Base-by-base conservation (phyloP, 2,888 invertebrate genomes). In the Plusia festucae region DNA sequence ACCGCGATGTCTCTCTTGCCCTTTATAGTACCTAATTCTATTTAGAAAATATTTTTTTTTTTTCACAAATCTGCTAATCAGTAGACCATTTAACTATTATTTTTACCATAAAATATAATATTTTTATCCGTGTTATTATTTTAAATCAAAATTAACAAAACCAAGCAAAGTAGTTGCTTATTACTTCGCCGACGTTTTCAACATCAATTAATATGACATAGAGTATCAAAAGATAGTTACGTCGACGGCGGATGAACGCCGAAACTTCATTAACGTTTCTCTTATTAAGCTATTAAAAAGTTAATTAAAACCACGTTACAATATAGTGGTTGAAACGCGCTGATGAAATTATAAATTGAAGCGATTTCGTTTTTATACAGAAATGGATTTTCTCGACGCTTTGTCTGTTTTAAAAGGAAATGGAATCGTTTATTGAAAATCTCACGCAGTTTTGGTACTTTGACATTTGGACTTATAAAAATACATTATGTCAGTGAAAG, bases 271-370 rank as follows among this genome's bases (percentile, higher is more conserved):
- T 78, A 76, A 61, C 32, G 62, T 49, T 68, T 78, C 81, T 78
- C 73, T 78, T 68, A 81, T 57, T 44, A 60, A 30, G 59, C 65
- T 49, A 68, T 81, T 81, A 69, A 78, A 75, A 68, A 73, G 68
- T 79, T 78, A 75, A 81, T 79, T 78, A 81, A 81, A 69, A 60
- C 60, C 65, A 11, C 63, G 59, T 64, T 40, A 55, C 58, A 59
- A 65, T 70, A 53, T 56, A 70, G 68, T 70, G 67, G 68, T 60
- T 55, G 62, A 75, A 79, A 63, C 64, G 57, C 58, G 58, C 56
- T 66, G 75, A 76, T 72, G 65, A 70, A 78, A 78, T 72, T 66
- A 72, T 75, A 70, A 76, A 81, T 81, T 75, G 66, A 69, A 81
- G 64, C 62, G 62, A 66, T 70, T 65, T 30, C 55, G 22, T 52